Evolutionary conservation across 2,113 vertebrate genomes (phyloP).

Genomic region (Percopsis transmontana): DNA sequence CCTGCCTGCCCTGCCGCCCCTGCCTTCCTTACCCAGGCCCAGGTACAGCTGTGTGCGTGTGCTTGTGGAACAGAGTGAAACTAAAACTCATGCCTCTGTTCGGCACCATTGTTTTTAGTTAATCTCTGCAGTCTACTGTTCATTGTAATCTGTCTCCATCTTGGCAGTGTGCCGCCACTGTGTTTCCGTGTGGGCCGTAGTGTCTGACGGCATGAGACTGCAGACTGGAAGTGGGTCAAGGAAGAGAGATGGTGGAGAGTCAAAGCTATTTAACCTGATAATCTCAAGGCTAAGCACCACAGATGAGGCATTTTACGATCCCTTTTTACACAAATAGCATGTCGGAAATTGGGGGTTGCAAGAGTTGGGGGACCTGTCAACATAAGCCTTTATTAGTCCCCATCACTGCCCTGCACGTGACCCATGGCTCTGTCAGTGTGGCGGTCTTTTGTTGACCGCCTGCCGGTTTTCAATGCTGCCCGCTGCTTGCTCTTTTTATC

Average conservation of each 20-base stretch:
- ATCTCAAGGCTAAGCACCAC: neutral
- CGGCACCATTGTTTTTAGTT: neutral
- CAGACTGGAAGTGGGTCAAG: conserved; percentile 52
- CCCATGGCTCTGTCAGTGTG: conserved; percentile 41
- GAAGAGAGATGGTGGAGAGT: conserved; percentile 2
- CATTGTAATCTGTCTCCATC: neutral
- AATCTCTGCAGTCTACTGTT: neutral
- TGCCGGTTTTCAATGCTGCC: conserved; percentile 35
- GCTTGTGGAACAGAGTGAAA: neutral
- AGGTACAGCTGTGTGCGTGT: conserved; percentile 79
- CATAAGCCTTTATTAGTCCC: conserved; percentile 23
- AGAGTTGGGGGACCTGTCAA: conserved; percentile 1
- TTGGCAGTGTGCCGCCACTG: neutral
- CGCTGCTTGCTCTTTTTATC: conserved; percentile 38
- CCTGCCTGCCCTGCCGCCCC: conserved; percentile 86
- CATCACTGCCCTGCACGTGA: conserved; percentile 42
- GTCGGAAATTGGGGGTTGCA: too few species aligned
- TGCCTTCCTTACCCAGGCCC: conserved; percentile 88
- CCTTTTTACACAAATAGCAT: too few species aligned
- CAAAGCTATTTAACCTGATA: conserved; percentile 3
- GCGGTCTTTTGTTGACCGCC: conserved; percentile 48
- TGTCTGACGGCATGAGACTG: conserved; percentile 25
- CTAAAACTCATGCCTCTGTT: neutral
- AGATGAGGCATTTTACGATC: neutral
- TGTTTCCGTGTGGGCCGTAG: neutral